These are phyloP conservation scores for Crepidodera aurea DNA, from an alignment of 2,888 invertebrate species.

Conservation along the genomic window DNA sequence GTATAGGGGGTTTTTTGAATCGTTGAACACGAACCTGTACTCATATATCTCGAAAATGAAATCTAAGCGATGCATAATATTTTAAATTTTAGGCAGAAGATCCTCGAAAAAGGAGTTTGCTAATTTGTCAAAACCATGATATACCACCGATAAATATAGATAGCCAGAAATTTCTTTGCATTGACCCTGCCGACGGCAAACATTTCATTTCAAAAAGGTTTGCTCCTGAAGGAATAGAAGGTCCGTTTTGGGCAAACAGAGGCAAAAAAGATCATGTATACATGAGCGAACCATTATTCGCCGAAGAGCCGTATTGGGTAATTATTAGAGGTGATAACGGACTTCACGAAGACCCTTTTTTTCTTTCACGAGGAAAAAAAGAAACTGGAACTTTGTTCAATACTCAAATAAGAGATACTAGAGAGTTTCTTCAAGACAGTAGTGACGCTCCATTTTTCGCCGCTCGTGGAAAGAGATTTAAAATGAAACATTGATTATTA, in stretches of 20 bases:
- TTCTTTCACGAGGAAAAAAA: conserved; percentile 57
- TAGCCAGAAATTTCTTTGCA: conserved; percentile 43
- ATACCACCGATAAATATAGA: conserved; percentile 37
- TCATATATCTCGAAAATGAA: no score
- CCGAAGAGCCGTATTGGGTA: conserved; percentile 66
- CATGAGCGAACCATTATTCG: conserved; percentile 61
- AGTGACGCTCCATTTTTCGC: conserved; percentile 65
- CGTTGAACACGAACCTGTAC: no score
- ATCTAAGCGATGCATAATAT: no score
- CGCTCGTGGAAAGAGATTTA: conserved; percentile 64
- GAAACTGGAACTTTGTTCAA: conserved; percentile 48
- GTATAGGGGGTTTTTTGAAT: no score
- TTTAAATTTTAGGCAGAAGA: conserved; percentile 46
- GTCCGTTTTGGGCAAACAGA: conserved; percentile 65
- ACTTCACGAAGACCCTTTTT: conserved; percentile 51
- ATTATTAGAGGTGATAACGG: conserved; percentile 60
- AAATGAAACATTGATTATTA: conserved; percentile 22
- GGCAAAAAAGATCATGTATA: conserved; percentile 57
- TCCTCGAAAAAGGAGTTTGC: conserved; percentile 38
- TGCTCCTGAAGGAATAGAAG: conserved; percentile 49
- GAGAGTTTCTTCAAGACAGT: conserved; percentile 59
- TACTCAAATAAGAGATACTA: conserved; percentile 52
- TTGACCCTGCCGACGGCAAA: conserved; percentile 1
- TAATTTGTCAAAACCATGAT: conserved; percentile 29
- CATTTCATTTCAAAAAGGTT: conserved; percentile 47